Evolutionary conservation across 1,140 invertebrate species (phyloP).

Genomic region (Caenorhabditis tropicalis): DNA sequence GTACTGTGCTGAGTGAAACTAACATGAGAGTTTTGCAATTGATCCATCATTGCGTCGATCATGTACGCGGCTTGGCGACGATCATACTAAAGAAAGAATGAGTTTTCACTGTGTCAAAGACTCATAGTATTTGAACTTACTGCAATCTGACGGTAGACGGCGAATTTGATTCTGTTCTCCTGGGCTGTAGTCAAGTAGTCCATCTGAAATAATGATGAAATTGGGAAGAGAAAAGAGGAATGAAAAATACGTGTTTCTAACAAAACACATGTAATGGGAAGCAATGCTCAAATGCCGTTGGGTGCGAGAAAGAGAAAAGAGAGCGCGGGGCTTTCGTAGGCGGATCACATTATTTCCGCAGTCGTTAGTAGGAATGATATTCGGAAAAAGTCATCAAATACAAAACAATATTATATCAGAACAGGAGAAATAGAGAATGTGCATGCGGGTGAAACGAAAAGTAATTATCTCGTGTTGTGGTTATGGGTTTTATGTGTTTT

Average conservation of each 20-base stretch:
- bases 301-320: too few relatives aligned
- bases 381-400: not conserved
- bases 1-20: not conserved
- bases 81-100: not conserved
- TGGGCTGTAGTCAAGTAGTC: not conserved
- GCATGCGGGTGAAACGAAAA: not conserved
- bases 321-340: not conserved
- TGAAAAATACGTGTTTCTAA: not conserved
- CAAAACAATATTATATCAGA: not conserved
- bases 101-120: not conserved
- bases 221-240: not conserved
- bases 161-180: not conserved
- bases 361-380: not conserved
- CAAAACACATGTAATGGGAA: not conserved
- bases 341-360: constrained; percentile 28
- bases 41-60: not conserved
- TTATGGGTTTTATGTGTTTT: not conserved
- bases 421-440: not conserved
- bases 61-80: not conserved
- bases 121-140: not conserved
- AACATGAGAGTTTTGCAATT: not conserved
- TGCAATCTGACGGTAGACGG: not conserved
- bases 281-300: not conserved
- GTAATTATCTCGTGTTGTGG: not conserved
- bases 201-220: not conserved